Conservation (phyloP, 1,140 invertebrate species). For the Lineus longissimus region DNA sequence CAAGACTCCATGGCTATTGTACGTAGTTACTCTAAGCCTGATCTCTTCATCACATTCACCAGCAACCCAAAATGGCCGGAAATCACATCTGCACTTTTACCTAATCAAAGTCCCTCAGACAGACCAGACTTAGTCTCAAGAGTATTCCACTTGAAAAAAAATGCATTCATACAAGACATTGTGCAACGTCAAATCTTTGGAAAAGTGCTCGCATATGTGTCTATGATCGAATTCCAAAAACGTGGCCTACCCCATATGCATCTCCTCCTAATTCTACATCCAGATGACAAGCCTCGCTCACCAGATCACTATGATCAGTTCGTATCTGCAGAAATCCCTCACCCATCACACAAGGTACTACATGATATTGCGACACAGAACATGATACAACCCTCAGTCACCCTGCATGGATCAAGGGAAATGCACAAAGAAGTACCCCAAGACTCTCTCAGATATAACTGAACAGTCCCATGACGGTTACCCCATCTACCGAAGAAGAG, state of each 20-base stretch:
- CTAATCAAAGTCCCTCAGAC: background rate
- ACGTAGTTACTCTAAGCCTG: conserved; percentile 51
- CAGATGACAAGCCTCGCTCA: background rate
- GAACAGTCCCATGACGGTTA: background rate
- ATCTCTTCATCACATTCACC: conserved; percentile 57
- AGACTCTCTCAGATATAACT: background rate
- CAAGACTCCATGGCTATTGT: conserved; percentile 58
- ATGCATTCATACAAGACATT: conserved; percentile 31
- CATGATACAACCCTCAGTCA: background rate
- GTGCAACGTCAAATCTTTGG: conserved; percentile 43
- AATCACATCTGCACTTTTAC: conserved; percentile 39
- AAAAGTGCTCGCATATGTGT: conserved; percentile 10
- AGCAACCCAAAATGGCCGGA: conserved; percentile 58
- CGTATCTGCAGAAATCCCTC: background rate
- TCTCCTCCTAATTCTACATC: too few species aligned
- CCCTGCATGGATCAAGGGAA: background rate
- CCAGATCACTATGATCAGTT: background rate
- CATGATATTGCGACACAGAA: background rate
- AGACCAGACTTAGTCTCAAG: background rate
- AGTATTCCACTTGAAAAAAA: background rate
- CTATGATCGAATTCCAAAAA: too few species aligned
- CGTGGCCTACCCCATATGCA: too few species aligned
- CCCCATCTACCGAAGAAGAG: background rate
- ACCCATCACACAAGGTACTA: background rate
- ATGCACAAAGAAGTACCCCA: conserved; percentile 1